Evolutionary conservation across 2,797 vertebrate genomes (phyloP).

Genomic region (Propithecus perrieri): DNA sequence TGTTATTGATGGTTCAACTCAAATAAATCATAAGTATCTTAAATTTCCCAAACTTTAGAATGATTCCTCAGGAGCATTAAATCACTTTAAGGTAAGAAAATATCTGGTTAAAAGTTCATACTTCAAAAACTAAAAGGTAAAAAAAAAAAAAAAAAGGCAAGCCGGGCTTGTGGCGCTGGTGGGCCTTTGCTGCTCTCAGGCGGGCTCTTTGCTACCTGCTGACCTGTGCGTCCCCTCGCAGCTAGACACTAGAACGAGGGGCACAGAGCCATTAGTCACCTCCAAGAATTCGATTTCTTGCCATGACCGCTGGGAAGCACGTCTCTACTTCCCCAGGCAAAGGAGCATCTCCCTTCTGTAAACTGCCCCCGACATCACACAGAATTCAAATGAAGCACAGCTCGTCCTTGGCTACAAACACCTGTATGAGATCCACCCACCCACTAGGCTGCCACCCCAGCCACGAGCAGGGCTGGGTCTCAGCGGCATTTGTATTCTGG

Average conservation of each 20-base stretch:
- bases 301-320: background rate
- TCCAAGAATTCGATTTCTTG: background rate
- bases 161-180: fast-evolving
- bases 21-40: background rate
- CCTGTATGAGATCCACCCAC: background rate
- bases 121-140: background rate
- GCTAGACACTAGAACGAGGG: background rate
- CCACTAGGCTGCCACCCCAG: background rate
- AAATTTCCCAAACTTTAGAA: background rate
- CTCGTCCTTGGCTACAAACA: background rate
- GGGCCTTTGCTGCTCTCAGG: background rate
- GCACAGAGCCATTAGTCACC: background rate
- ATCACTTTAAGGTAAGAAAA: background rate
- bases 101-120: background rate
- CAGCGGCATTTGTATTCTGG: background rate
- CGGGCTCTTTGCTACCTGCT: background rate
- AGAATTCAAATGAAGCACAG: conserved; percentile 17
- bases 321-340: background rate
- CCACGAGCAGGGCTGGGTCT: background rate
- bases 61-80: background rate
- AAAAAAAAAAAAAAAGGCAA: background rate
- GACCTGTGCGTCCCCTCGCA: background rate
- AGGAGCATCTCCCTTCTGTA: background rate
- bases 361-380: background rate
- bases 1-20: background rate